phyloP scores from a whole-genome alignment of 2,888 invertebrate genomes.

The Drosophila cognata region DNA sequence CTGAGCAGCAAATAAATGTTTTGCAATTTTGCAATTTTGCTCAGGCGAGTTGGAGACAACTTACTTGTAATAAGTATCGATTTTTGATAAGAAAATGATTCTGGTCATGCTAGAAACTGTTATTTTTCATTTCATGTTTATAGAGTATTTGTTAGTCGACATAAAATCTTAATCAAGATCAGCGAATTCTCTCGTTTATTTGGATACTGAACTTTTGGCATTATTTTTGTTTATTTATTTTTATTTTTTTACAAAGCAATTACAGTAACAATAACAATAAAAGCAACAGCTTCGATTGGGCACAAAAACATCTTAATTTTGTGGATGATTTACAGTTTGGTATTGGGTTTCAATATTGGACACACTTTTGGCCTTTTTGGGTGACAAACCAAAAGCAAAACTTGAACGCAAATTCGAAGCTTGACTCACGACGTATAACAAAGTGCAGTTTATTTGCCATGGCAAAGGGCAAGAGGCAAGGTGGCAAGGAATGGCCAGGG shows the following conservation, averaged over 20 bases:
- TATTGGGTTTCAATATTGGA: slow-evolving; percentile 76
- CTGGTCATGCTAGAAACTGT: background rate
- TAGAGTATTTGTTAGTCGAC: background rate
- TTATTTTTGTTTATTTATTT: background rate
- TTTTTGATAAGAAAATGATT: background rate
- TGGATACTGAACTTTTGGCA: background rate
- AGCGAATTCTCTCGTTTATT: background rate
- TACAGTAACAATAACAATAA: slow-evolving; percentile 12
- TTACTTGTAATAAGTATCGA: too few species aligned
- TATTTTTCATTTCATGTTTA: background rate
- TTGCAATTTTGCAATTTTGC: background rate
- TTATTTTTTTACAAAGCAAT: slow-evolving; percentile 7
- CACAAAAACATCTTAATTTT: slow-evolving; percentile 79
- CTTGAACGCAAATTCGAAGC: slow-evolving; percentile 18
- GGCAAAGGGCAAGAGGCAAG: background rate
- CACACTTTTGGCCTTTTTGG: slow-evolving; percentile 55
- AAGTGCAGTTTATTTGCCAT: slow-evolving; percentile 42
- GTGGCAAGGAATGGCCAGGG: too few species aligned
- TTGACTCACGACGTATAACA: slow-evolving; percentile 22
- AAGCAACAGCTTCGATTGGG: slow-evolving; percentile 33
- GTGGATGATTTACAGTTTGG: slow-evolving; percentile 80
- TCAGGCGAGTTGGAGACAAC: background rate
- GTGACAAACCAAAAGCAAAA: slow-evolving; percentile 4
- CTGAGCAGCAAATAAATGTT: background rate
- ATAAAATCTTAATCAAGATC: background rate